A percentile compares a stretch with the other conserved stretches of the same genome.
These are phyloP conservation scores for Nothura maculosa DNA, from an alignment of 2,797 vertebrate species.

Conservation along the genomic window DNA sequence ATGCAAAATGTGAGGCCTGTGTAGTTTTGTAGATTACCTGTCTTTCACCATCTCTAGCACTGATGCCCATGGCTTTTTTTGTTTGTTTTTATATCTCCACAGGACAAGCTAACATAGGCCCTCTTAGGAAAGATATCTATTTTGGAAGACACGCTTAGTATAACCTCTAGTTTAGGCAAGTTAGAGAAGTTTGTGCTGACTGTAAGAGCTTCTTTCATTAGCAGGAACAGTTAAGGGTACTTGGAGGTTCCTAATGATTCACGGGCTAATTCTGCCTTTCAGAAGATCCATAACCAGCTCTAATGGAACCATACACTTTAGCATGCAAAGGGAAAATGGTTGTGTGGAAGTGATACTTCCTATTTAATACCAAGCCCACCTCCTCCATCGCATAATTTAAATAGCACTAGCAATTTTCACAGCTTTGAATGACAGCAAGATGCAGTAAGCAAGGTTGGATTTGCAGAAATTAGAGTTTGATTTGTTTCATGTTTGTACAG, in stretches of 20 bases:
- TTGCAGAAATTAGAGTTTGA: not conserved
- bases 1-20: not conserved
- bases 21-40: not conserved
- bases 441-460: not conserved
- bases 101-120: rapidly evolving
- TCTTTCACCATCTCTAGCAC: not conserved
- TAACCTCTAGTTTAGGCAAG: not conserved
- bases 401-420: not conserved
- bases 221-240: not conserved
- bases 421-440: not conserved
- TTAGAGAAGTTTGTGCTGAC: not conserved
- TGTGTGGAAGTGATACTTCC: not conserved
- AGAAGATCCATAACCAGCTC: not conserved
- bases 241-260: not conserved
- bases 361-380: not conserved
- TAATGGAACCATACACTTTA: not conserved
- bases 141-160: not conserved
- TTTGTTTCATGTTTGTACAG: slow-evolving; percentile 76
- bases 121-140: not conserved
- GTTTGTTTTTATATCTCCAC: too few species aligned
- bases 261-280: not conserved
- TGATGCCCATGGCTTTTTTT: not conserved
- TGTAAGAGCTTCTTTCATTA: not conserved
- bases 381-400: not conserved
- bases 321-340: not conserved